A percentile compares a stretch with the other conserved stretches of the same genome.
Evolutionary conservation across 1,140 invertebrate genomes (phyloP).

Genomic region (Drosophila ficusphila): DNA sequence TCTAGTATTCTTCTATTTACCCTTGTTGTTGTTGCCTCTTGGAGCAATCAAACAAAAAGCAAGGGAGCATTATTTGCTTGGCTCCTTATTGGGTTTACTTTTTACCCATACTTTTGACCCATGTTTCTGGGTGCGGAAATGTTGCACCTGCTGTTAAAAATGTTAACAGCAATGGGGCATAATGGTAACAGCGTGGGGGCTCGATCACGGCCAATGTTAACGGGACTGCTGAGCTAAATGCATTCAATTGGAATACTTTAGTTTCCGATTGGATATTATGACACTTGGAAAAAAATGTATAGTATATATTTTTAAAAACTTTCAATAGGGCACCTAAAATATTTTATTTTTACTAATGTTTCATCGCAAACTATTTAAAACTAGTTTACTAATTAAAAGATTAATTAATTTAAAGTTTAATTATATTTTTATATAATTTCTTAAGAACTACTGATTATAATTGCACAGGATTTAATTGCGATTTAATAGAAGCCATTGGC

Average conservation of each 20-base stretch:
- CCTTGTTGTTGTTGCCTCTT: slow-evolving; percentile 58
- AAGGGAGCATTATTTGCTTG: slow-evolving; percentile 66
- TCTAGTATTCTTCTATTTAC: slow-evolving; percentile 52
- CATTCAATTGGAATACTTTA: neutral
- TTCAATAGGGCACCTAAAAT: no score
- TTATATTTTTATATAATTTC: no score
- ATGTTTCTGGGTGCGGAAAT: slow-evolving; percentile 33
- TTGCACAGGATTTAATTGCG: neutral
- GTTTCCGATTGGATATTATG: neutral
- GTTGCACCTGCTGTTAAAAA: slow-evolving; percentile 64
- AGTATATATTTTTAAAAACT: no score
- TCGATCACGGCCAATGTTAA: slow-evolving; percentile 23
- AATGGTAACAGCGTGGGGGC: slow-evolving; percentile 64
- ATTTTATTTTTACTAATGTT: no score
- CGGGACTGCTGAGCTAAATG: slow-evolving; percentile 16
- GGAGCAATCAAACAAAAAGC: slow-evolving; percentile 57
- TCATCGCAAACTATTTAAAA: no score
- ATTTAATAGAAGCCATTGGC: neutral
- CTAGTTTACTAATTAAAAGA: no score
- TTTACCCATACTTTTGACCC: neutral
- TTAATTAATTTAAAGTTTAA: no score
- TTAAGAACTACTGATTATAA: no score
- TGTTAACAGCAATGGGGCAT: slow-evolving; percentile 50
- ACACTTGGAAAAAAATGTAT: neutral
- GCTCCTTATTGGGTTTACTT: slow-evolving; percentile 66